Evolutionary conservation across 2,113 vertebrate genomes (phyloP), one percentile per base, ranked within the genome.

Genomic region (Romanogobio albipinnatus): DNA sequence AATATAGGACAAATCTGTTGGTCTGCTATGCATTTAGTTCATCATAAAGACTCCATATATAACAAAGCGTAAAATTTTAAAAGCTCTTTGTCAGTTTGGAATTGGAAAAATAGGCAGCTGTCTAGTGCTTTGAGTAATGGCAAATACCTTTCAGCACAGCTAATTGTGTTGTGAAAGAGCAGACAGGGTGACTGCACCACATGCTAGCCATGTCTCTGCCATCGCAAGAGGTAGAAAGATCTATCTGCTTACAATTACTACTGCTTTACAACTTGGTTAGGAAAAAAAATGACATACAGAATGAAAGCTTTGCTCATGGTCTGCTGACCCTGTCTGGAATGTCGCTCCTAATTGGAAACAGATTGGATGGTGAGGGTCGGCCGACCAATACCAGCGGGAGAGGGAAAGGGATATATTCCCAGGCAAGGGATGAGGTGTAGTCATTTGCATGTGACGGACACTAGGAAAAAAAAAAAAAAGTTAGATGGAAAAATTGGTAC

Each of bases 131-230:
- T 87, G 83, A 87, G 80, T 84, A 88, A 87, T 66, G 79, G 85
- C 82, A 66, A 91, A 93, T 89, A 78, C 62, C 83, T 90, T 90
- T 86, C 85, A 77, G 88, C 56, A 78, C 87, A 90, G 90, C 64
- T 82, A 89, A 91, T 86, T 82, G 78, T 91, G 86, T 90, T 84
- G 85, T 45, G 6, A 86, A 90, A 83, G 81, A 89, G 74, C 86
- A 90, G 83, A 88, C 87, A 62, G 88, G 91, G 91, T 90, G 88
- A 89, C 79, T 86, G 53, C 88, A 83, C 89, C 90, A 89, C 85
- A 82, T 88, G 90, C 77, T 86, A 86, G 85, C 87, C 82, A 87
- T 45, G 73, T 88, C 87, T 86, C 85, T 89, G 19, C 47, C 77
- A 87, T 80, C 84, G 33, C 76, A 77, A 62, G 39, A 79, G 49